These are phyloP conservation scores for Silurus lanzhouensis DNA, from an alignment of 2,797 vertebrate species.

Conservation along the genomic window DNA sequence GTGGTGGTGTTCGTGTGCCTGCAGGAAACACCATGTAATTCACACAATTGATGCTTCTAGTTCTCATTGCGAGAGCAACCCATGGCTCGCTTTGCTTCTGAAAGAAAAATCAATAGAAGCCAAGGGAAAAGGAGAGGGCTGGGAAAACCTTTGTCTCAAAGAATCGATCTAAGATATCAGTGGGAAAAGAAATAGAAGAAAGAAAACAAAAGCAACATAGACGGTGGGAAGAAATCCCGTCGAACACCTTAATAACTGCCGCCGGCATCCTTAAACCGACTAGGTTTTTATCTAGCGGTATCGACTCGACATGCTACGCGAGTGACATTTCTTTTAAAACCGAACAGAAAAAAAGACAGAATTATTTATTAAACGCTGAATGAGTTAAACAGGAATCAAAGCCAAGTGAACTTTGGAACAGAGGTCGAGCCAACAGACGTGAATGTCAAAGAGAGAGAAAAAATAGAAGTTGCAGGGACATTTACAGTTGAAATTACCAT, in stretches of 20 bases:
- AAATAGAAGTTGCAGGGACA: not conserved
- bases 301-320: not conserved
- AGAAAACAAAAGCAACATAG: not conserved
- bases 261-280: not conserved
- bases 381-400: conserved; percentile 4
- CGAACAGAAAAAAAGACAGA: not conserved
- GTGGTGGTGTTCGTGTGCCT: not conserved
- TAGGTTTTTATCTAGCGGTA: not conserved
- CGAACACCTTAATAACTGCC: not conserved
- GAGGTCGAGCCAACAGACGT: not conserved
- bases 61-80: conserved; percentile 36
- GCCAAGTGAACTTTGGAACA: not conserved
- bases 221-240: not conserved
- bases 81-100: conserved; percentile 29
- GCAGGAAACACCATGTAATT: conserved; percentile 33
- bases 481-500: not conserved
- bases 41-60: conserved; percentile 7
- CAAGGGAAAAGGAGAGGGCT: conserved; percentile 28
- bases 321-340: conserved; percentile 3
- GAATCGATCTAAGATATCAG: conserved; percentile 22
- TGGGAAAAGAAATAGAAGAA: not conserved
- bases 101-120: conserved; percentile 41
- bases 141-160: conserved; percentile 20
- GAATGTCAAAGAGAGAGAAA: not conserved
- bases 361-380: conserved; percentile 2